phyloP scores from a whole-genome alignment of 2,888 invertebrate genomes.

The Euproctis similis region DNA sequence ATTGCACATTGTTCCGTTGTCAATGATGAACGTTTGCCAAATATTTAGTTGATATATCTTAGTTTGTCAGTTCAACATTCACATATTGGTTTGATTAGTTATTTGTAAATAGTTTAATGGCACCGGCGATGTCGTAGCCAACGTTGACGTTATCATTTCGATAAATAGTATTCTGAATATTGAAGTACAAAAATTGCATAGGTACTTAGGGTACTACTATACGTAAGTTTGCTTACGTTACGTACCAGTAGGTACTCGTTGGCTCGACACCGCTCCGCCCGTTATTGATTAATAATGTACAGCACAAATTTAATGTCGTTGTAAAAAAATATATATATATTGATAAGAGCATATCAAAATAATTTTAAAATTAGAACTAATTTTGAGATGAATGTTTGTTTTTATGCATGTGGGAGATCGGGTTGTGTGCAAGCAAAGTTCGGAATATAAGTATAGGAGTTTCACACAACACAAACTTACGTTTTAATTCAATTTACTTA shows the following conservation, averaged over 20 bases:
- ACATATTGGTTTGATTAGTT: constrained; percentile 44
- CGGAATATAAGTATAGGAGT: too few species aligned
- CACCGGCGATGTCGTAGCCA: constrained; percentile 37
- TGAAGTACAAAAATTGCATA: too few species aligned
- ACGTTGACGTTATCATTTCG: constrained; percentile 30
- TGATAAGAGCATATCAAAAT: constrained; percentile 72
- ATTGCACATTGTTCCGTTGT: constrained; percentile 43
- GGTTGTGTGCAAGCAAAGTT: too few species aligned
- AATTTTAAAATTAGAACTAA: constrained; percentile 66
- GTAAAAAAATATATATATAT: constrained; percentile 59
- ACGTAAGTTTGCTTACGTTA: constrained; percentile 32
- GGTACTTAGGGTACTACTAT: constrained; percentile 46
- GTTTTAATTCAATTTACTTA: too few species aligned
- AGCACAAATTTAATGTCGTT: constrained; percentile 71
- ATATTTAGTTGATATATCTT: constrained; percentile 58
- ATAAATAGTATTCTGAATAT: constrained; percentile 28
- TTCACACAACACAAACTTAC: too few species aligned
- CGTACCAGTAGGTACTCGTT: constrained; percentile 30
- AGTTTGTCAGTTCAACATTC: constrained; percentile 42
- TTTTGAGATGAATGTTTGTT: constrained; percentile 44
- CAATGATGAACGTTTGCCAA: constrained; percentile 53
- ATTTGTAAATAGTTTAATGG: constrained; percentile 53
- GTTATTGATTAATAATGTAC: constrained; percentile 56
- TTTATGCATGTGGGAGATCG: constrained; percentile 27
- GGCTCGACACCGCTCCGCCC: constrained; percentile 29